phyloP scores from a whole-genome alignment of 1,140 invertebrate genomes.

The Eciton burchellii region DNA sequence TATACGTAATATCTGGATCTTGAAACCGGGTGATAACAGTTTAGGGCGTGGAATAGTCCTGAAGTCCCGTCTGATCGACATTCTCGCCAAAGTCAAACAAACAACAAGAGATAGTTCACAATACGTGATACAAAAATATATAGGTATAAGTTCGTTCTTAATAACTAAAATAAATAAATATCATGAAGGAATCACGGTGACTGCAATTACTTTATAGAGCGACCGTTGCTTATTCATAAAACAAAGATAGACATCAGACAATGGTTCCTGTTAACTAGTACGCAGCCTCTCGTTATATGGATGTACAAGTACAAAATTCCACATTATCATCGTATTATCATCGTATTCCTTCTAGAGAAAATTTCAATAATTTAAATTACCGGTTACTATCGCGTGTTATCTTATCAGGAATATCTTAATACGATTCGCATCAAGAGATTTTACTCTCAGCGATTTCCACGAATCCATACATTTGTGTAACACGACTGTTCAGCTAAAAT shows the following conservation, averaged over 20 bases:
- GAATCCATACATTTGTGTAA: slow-evolving; percentile 97
- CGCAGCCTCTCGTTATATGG: slow-evolving; percentile 93
- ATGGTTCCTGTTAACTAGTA: slow-evolving; percentile 95
- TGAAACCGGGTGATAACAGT: slow-evolving; percentile 95
- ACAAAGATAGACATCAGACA: slow-evolving; percentile 97
- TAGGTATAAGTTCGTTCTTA: slow-evolving; percentile 87
- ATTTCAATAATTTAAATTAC: not conserved
- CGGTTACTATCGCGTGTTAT: slow-evolving; percentile 59
- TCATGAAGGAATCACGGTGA: not conserved
- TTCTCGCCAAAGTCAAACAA: slow-evolving; percentile 88
- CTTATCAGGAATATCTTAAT: slow-evolving; percentile 86
- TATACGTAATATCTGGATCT: slow-evolving; percentile 95
- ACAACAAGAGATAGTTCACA: slow-evolving; percentile 87
- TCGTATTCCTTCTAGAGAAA: not conserved
- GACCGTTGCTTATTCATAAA: slow-evolving; percentile 93
- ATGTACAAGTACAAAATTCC: slow-evolving; percentile 90
- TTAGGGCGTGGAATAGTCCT: slow-evolving; percentile 94
- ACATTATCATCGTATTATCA: not conserved
- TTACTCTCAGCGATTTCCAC: slow-evolving; percentile 92
- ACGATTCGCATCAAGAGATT: slow-evolving; percentile 94
- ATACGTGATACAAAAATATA: slow-evolving; percentile 97
- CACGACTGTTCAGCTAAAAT: slow-evolving; percentile 94
- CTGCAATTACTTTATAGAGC: slow-evolving; percentile 87
- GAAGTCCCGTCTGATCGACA: slow-evolving; percentile 88
- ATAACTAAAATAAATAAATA: too few species aligned